These are phyloP conservation scores for Cataglyphis livida DNA, from an alignment of 2,888 invertebrate genomes.

Conservation along the genomic window DNA sequence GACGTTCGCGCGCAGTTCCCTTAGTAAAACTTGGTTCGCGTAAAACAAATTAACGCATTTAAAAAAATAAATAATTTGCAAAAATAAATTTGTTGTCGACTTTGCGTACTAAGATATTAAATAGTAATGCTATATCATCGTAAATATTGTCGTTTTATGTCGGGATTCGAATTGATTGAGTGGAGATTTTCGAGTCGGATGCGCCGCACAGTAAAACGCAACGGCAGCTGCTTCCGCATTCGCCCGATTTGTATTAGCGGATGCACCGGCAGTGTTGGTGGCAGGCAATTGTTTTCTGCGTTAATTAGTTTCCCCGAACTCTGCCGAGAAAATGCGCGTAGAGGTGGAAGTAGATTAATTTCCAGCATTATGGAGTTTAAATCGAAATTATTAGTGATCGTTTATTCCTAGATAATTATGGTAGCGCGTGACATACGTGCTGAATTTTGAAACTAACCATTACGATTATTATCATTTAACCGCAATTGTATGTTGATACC, in stretches of 20 bases:
- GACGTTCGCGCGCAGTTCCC: neutral
- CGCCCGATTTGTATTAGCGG: neutral
- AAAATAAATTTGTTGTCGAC: neutral
- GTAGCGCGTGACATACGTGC: neutral
- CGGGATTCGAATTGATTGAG: neutral
- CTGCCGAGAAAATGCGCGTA: neutral
- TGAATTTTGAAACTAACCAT: neutral
- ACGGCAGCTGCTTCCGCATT: neutral
- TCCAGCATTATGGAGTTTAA: slow-evolving; percentile 6
- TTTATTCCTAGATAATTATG: neutral
- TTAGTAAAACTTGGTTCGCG: neutral
- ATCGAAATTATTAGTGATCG: slow-evolving; percentile 6
- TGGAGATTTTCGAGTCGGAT: neutral
- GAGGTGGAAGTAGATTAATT: neutral
- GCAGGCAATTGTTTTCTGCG: slow-evolving; percentile 16
- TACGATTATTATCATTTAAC: neutral
- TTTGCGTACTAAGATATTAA: neutral
- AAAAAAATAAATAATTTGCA: too few species aligned
- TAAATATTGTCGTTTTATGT: neutral
- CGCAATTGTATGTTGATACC: neutral
- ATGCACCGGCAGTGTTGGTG: slow-evolving; percentile 11
- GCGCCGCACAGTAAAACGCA: neutral
- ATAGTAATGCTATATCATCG: neutral
- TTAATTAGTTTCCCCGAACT: slow-evolving; percentile 20
- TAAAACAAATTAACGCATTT: neutral